A percentile compares a stretch with the other conserved stretches of the same genome.
Evolutionary conservation across 2,797 vertebrate genomes (phyloP).

Genomic region (Spinus olivaceus): DNA sequence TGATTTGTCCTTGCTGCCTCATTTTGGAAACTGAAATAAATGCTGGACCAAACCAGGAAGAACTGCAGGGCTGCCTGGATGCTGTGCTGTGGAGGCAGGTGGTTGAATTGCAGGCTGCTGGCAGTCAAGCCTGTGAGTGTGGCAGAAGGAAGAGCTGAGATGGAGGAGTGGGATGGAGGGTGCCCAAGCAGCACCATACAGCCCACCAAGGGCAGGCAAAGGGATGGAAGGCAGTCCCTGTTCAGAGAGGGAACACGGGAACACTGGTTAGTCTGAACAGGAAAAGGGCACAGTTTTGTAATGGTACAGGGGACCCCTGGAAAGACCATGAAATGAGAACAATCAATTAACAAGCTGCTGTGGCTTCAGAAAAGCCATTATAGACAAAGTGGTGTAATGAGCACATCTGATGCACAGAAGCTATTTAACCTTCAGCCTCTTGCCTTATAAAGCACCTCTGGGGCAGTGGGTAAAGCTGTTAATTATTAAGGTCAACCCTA

Average conservation of each 20-base stretch:
- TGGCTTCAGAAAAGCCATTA: conserved; percentile 13
- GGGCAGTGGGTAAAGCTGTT: not conserved
- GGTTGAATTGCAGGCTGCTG: not conserved
- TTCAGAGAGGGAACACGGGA: rapidly evolving
- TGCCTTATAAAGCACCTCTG: conserved; percentile 14
- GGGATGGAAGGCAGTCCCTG: not conserved
- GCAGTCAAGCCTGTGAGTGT: not conserved
- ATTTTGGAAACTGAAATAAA: not conserved
- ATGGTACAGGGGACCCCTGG: not conserved
- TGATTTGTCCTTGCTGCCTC: not conserved
- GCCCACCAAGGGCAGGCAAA: not conserved
- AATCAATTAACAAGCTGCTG: conserved; percentile 36
- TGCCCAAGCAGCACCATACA: not conserved
- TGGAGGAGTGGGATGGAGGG: not conserved
- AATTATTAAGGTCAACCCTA: conserved; percentile 29
- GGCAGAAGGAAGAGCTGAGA: not conserved
- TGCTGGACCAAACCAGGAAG: not conserved
- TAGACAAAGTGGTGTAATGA: not conserved
- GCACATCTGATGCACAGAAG: conserved; percentile 12
- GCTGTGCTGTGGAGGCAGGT: rapidly evolving
- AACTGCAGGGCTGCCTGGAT: not conserved
- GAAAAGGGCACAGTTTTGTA: not conserved
- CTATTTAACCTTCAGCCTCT: conserved; percentile 45
- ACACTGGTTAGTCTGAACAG: not conserved
- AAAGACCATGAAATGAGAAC: not conserved